A percentile compares a stretch with the other conserved stretches of the same genome.
phyloP scores from a whole-genome alignment of 1,140 invertebrate species.

The Heliconius congener region DNA sequence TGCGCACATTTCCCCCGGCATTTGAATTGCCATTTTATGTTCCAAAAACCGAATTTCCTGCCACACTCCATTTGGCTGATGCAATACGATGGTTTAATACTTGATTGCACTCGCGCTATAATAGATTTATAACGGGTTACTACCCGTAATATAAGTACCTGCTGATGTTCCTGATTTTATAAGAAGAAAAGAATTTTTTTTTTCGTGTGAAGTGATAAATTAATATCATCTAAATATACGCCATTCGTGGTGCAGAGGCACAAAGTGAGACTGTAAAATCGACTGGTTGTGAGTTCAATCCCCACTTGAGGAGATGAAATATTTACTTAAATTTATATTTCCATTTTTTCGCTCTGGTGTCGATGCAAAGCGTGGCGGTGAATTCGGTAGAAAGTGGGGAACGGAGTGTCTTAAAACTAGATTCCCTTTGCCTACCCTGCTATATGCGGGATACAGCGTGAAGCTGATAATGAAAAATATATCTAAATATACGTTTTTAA shows the following conservation, averaged over 20 bases:
- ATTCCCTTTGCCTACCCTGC: no score
- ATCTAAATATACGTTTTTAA: background rate
- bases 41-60: conserved; percentile 54
- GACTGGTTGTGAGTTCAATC: no score
- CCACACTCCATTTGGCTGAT: conserved; percentile 58
- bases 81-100: conserved; percentile 54
- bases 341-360: no score
- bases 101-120: conserved; percentile 51
- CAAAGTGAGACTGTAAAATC: no score
- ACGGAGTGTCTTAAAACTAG: no score
- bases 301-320: no score
- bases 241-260: no score
- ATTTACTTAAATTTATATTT: no score
- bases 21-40: conserved; percentile 58
- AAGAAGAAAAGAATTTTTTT: background rate
- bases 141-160: background rate
- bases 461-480: no score
- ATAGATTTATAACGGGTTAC: conserved; percentile 49
- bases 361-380: no score
- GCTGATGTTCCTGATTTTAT: background rate
- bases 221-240: background rate
- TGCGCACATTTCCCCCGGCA: conserved; percentile 40
- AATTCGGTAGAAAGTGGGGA: no score
- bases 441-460: no score
- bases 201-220: background rate